These are phyloP conservation scores for Magallana nippona DNA, from an alignment of 2,888 invertebrate genomes.

Conservation along the genomic window DNA sequence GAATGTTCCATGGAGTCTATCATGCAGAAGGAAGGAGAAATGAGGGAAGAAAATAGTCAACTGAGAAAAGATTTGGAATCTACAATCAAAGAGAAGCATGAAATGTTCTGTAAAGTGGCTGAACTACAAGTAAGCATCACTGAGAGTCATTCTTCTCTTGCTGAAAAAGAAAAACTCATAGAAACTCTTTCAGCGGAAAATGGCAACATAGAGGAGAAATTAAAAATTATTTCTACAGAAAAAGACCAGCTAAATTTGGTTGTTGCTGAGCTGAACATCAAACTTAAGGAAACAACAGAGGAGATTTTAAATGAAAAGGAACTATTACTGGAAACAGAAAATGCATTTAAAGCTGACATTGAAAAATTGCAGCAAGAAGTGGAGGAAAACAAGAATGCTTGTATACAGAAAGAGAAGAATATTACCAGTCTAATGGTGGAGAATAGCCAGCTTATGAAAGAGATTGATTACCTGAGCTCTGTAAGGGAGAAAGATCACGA, in stretches of 20 bases:
- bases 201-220: conserved; percentile 45
- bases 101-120: conserved; percentile 24
- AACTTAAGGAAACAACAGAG: conserved; percentile 48
- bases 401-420: conserved; percentile 54
- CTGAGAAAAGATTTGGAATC: conserved; percentile 5
- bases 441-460: conserved; percentile 59
- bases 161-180: background rate
- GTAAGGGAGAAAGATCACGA: conserved; percentile 52
- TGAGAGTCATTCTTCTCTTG: background rate
- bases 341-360: conserved; percentile 32
- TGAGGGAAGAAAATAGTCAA: conserved; percentile 40
- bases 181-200: conserved; percentile 1
- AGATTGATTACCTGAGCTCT: conserved; percentile 59
- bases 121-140: conserved; percentile 16
- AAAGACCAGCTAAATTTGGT: conserved; percentile 45
- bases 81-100: background rate
- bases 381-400: conserved; percentile 47
- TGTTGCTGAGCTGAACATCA: conserved; percentile 48
- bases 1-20: conserved; percentile 33
- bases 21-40: conserved; percentile 32
- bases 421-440: conserved; percentile 60
- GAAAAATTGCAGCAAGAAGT: conserved; percentile 48
- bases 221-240: conserved; percentile 47
- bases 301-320: conserved; percentile 52
- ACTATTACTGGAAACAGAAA: conserved; percentile 43